Evolutionary conservation across 1,140 invertebrate genomes (phyloP), one percentile per base, ranked within the genome.

Genomic region (Papilio aristodemus): DNA sequence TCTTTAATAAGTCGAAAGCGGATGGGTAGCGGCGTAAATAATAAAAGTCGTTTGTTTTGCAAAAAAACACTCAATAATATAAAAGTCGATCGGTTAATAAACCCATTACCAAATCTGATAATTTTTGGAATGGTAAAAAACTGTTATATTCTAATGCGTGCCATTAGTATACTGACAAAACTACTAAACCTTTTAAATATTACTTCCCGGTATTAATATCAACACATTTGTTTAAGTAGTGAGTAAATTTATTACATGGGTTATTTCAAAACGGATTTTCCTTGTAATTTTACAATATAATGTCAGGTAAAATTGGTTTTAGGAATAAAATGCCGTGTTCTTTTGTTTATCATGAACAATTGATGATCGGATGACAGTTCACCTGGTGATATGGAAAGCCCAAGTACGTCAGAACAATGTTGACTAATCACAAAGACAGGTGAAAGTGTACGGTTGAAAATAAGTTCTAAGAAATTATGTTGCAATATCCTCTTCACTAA

Each of bases 191-290:
- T 38, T 37, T 62, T 38, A 62, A 62, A 62, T 54, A 54, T 13
- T 13, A 54, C 46, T 54, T 22, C 9, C 9, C 19, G 46, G 22
- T 54, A 54, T 50, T 4, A 50, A 50, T 19, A 46, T 46, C 43
- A 46, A 59, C 58, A 17, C 32, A 59, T 62, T 62, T 62, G 36
- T 62, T n/a, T 62, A 62, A 62, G 36, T 62, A 36, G 32, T 62
- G 14, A 10, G n/a, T 37, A 17, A 32, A 59, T 50, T 50, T 57
- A 60, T 36, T 59, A 59, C 57, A 58, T 25, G 57, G 25, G 14
- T 13, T 58, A 32, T 32, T 13, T n/a, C 4, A 9, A 60, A 60
- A 37, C 58, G 58, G 58, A 60, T 60, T 60, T 60, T 60, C 58
- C 58, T 60, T 32, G 4, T 50, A 22, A 4, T 9, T 50, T 50